A percentile compares a stretch with the other conserved stretches of the same genome.
Conservation (phyloP, 2,113 vertebrate genomes). For the Oncorhynchus clarkii region DNA sequence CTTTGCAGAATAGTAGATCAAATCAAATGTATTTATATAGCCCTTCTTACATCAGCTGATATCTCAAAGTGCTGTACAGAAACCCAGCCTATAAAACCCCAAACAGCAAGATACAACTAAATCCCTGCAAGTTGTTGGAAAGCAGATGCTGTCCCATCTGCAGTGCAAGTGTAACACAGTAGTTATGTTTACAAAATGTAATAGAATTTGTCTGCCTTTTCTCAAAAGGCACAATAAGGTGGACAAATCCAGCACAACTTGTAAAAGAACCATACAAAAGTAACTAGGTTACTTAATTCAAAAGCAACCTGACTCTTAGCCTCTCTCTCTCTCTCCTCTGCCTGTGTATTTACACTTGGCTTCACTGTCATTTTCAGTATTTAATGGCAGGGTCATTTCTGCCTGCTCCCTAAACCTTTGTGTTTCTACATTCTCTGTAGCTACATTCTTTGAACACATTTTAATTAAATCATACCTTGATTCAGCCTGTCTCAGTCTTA, state of each 20-base stretch:
- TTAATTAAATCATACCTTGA: constrained; percentile 79
- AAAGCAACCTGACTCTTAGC: constrained; percentile 37
- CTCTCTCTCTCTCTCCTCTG: background rate
- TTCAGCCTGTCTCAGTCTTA: constrained; percentile 73
- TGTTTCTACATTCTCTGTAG: constrained; percentile 50
- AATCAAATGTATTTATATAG: too few species aligned
- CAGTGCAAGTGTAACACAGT: background rate
- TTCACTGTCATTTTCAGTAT: constrained; percentile 56
- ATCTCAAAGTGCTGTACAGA: too few species aligned
- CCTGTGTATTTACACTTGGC: constrained; percentile 58
- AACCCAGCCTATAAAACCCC: too few species aligned
- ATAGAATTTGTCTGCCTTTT: background rate
- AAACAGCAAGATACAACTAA: background rate
- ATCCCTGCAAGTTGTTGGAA: background rate
- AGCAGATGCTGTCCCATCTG: background rate
- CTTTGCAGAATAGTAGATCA: background rate
- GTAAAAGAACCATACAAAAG: constrained; percentile 20
- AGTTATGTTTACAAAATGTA: background rate
- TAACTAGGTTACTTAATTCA: constrained; percentile 12
- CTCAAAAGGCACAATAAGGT: constrained; percentile 67
- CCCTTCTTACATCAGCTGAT: too few species aligned
- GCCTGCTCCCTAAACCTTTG: constrained; percentile 46
- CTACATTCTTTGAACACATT: constrained; percentile 67
- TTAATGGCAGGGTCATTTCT: constrained; percentile 59
- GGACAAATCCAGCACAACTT: constrained; percentile 59